phyloP scores from a whole-genome alignment of 2,113 vertebrate species.

The Nipponia nippon region DNA sequence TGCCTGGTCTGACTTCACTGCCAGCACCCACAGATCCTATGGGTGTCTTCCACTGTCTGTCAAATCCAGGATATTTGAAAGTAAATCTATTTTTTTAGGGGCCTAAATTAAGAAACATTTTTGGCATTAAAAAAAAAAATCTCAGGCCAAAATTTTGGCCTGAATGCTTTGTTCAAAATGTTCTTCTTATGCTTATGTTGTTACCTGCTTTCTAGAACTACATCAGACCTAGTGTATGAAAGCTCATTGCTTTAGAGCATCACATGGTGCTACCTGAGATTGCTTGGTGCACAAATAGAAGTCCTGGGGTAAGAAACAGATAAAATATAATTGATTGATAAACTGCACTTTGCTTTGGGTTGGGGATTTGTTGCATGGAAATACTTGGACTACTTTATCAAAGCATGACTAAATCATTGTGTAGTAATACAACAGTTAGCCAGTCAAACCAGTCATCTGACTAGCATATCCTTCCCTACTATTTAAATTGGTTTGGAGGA shows the following conservation, averaged over 20 bases:
- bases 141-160: neutral
- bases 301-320: neutral
- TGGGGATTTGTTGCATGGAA: neutral
- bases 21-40: slow-evolving; percentile 1
- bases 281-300: neutral
- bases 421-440: neutral
- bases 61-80: neutral
- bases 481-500: neutral
- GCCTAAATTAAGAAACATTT: neutral
- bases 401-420: neutral
- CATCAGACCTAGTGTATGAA: neutral
- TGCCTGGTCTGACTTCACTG: neutral
- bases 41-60: neutral
- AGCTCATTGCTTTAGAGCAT: neutral
- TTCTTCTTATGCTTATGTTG: neutral
- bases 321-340: neutral
- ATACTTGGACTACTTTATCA: neutral
- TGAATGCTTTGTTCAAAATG: neutral
- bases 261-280: neutral
- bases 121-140: neutral
- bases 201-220: neutral
- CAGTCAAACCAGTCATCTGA: neutral
- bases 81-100: neutral
- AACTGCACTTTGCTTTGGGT: neutral
- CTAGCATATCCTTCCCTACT: neutral